phyloP scores from a whole-genome alignment of 2,113 vertebrate genomes.

The Pteruthius melanotis region DNA sequence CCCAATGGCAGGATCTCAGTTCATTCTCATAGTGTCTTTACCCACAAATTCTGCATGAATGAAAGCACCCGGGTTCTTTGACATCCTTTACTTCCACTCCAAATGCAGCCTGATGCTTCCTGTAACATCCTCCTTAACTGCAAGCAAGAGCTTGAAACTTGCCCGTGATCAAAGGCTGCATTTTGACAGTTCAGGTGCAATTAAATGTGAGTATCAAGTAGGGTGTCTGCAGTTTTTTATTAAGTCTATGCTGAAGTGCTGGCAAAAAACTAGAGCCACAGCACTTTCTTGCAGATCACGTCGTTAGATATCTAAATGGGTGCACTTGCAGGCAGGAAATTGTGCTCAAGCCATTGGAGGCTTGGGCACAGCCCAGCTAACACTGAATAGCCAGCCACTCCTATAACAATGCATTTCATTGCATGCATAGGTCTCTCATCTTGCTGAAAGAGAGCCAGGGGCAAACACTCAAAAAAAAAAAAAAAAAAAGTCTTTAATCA shows the following conservation, averaged over 20 bases:
- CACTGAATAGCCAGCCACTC: neutral
- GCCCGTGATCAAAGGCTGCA: neutral
- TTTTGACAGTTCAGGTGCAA: conserved; percentile 31
- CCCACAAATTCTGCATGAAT: neutral
- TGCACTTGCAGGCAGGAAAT: neutral
- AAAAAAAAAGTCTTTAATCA: neutral
- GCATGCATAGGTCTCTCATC: neutral
- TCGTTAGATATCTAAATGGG: neutral
- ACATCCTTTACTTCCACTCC: neutral
- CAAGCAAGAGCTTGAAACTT: conserved; percentile 29
- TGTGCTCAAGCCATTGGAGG: neutral
- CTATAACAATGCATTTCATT: neutral
- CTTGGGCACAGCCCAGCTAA: neutral
- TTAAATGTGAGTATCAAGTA: neutral
- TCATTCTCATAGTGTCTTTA: neutral
- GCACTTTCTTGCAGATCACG: neutral
- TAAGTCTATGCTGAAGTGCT: neutral
- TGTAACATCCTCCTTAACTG: neutral
- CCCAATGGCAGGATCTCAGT: neutral
- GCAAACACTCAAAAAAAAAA: neutral
- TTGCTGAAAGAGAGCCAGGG: neutral
- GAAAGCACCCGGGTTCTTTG: neutral
- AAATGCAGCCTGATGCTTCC: neutral
- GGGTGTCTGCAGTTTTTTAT: neutral
- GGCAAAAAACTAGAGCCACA: neutral